phyloP scores from a whole-genome alignment of 2,797 vertebrate genomes.

The Botia almorhae region DNA sequence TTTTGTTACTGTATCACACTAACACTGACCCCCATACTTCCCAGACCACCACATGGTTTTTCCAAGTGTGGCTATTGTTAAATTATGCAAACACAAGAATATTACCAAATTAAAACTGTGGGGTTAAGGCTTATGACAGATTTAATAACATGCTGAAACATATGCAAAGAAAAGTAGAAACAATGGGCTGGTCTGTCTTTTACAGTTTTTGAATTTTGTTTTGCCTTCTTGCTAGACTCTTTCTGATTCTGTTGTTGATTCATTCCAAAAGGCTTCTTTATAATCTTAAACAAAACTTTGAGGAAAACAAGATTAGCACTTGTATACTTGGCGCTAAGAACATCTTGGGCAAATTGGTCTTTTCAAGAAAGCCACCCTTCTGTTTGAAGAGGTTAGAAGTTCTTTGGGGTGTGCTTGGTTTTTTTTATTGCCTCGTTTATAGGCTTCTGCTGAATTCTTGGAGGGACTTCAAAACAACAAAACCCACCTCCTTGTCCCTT shows the following conservation, averaged over 20 bases:
- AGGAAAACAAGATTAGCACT: background rate
- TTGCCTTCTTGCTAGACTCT: too few relatives aligned
- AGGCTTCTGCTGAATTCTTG: slow-evolving; percentile 81
- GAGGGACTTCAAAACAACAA: slow-evolving; percentile 83
- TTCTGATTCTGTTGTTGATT: background rate
- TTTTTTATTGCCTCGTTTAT: slow-evolving; percentile 81
- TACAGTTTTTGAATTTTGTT: too few relatives aligned
- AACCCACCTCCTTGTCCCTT: slow-evolving; percentile 72
- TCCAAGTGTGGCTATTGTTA: slow-evolving; percentile 32
- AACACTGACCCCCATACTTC: background rate
- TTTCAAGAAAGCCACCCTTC: slow-evolving; percentile 30
- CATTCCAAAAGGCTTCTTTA: background rate
- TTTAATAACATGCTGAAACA: background rate
- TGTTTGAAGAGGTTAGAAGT: slow-evolving; percentile 52
- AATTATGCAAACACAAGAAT: slow-evolving; percentile 35
- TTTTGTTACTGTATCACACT: background rate
- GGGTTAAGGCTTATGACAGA: background rate
- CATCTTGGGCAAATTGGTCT: background rate
- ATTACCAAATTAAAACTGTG: slow-evolving; percentile 33
- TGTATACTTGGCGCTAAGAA: background rate
- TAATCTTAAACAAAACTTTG: background rate
- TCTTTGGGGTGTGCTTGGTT: slow-evolving; percentile 60
- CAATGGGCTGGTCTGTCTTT: background rate
- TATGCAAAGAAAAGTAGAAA: background rate
- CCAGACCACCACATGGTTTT: slow-evolving; percentile 12